phyloP scores from a whole-genome alignment of 1,140 invertebrate species.

The Drosophila malerkotliana region DNA sequence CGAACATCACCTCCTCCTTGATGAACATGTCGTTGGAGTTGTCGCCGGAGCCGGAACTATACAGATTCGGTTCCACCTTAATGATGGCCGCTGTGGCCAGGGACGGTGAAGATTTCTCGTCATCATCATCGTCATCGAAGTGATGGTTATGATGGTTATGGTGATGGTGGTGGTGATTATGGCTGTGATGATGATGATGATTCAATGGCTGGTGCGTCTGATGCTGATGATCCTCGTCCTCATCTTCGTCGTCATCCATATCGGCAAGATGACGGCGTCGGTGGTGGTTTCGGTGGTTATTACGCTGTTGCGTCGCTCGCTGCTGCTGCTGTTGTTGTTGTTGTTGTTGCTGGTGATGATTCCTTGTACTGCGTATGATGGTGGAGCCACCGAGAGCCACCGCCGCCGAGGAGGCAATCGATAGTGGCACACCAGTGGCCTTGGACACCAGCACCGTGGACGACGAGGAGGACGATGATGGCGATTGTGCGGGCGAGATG shows the following conservation, averaged over 20 bases:
- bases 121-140: constrained; percentile 80
- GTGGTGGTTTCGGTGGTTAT: constrained; percentile 83
- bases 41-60: constrained; percentile 78
- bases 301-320: constrained; percentile 57
- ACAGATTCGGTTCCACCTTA: constrained; percentile 81
- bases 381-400: constrained; percentile 68
- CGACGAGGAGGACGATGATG: constrained; percentile 81
- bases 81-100: constrained; percentile 81
- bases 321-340: constrained; percentile 51
- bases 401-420: constrained; percentile 73
- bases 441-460: constrained; percentile 78
- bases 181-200: constrained; percentile 51
- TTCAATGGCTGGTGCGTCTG: constrained; percentile 24
- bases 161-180: constrained; percentile 58
- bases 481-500: constrained; percentile 75
- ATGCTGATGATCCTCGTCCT: constrained; percentile 50
- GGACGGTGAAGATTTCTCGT: constrained; percentile 83
- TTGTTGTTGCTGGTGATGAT: constrained; percentile 59
- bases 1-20: constrained; percentile 81
- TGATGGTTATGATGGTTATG: constrained; percentile 73
- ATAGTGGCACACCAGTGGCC: constrained; percentile 71
- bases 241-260: constrained; percentile 78
- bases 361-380: constrained; percentile 78
- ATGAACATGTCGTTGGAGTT: constrained; percentile 83
- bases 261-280: constrained; percentile 80